Conservation (phyloP, 2,113 vertebrate genomes). For the Etheostoma spectabile region DNA sequence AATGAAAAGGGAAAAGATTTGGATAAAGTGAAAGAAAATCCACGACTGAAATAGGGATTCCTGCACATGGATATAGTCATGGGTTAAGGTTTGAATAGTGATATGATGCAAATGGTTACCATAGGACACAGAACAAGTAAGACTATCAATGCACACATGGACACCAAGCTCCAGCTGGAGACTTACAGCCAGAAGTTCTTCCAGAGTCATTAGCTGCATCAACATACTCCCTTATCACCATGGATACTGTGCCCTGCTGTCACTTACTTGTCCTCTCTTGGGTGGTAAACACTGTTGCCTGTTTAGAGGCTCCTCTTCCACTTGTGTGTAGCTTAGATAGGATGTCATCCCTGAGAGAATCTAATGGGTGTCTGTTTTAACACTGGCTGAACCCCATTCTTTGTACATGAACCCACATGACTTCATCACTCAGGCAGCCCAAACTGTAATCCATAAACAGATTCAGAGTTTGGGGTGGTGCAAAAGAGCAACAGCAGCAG, state of each 20-base stretch:
- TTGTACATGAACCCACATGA: slow-evolving; percentile 47
- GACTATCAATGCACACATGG: slow-evolving; percentile 20
- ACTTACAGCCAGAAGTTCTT: slow-evolving; percentile 11
- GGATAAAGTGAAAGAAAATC: slow-evolving; percentile 10
- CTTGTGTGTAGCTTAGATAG: background rate
- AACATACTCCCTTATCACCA: slow-evolving; percentile 36
- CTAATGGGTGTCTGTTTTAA: slow-evolving; percentile 25
- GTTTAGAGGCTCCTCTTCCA: background rate
- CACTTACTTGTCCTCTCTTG: slow-evolving; percentile 21
- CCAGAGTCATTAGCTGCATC: slow-evolving; percentile 40
- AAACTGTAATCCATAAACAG: slow-evolving; percentile 59
- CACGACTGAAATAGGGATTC: background rate
- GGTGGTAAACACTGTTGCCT: slow-evolving; percentile 45
- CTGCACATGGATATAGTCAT: background rate
- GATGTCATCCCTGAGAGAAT: slow-evolving; percentile 18
- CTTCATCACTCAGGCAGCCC: slow-evolving; percentile 64
- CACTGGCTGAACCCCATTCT: slow-evolving; percentile 33
- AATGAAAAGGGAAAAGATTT: slow-evolving; percentile 31
- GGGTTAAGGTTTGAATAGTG: background rate
- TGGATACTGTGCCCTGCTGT: slow-evolving; percentile 47
- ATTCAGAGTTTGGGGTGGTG: slow-evolving; percentile 51
- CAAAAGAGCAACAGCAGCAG: slow-evolving; percentile 55
- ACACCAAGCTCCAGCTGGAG: slow-evolving; percentile 25
- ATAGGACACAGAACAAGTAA: slow-evolving; percentile 14
- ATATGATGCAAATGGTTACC: slow-evolving; percentile 22